Percentiles rank a stretch among this genome's conserved stretches.
Conservation (phyloP, 2,797 vertebrate genomes). For the Lophius americanus region DNA sequence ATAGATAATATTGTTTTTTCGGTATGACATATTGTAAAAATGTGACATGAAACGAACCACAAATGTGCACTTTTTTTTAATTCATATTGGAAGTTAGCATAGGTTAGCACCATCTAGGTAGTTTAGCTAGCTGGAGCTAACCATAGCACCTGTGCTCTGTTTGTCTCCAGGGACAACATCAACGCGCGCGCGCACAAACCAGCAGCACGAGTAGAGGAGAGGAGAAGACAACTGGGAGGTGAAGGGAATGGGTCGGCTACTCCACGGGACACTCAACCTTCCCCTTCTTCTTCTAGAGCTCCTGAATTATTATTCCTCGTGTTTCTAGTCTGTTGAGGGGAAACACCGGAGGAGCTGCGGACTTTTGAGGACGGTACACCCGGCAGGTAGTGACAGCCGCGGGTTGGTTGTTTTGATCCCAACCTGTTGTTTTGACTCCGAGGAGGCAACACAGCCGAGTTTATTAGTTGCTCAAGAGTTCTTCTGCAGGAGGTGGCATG, state of each 20-base stretch:
- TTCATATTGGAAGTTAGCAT: not conserved
- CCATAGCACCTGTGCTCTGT: conserved; percentile 6
- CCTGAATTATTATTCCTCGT: conserved; percentile 2
- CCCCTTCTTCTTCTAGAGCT: not conserved
- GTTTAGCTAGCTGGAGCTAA: conserved; percentile 5
- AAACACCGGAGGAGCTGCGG: conserved; percentile 6
- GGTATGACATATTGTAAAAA: not conserved
- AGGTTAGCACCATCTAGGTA: not conserved
- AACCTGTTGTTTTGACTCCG: too few species aligned
- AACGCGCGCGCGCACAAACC: not conserved
- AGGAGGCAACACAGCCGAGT: not conserved
- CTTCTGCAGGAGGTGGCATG: conserved; percentile 22
- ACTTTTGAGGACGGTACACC: not conserved
- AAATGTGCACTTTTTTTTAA: not conserved
- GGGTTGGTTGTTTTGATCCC: not conserved
- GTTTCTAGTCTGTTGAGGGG: conserved; percentile 12
- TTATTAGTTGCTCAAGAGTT: conserved; percentile 12
- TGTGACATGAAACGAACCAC: not conserved
- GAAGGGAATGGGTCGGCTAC: not conserved
- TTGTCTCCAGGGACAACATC: conserved; percentile 62
- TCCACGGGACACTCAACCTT: too few species aligned
- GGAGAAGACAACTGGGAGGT: not conserved
- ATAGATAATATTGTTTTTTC: not conserved
- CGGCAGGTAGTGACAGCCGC: not conserved
- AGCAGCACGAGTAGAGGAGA: not conserved